Conservation (phyloP, 1,140 invertebrate genomes). For the Papilio polyxenes region DNA sequence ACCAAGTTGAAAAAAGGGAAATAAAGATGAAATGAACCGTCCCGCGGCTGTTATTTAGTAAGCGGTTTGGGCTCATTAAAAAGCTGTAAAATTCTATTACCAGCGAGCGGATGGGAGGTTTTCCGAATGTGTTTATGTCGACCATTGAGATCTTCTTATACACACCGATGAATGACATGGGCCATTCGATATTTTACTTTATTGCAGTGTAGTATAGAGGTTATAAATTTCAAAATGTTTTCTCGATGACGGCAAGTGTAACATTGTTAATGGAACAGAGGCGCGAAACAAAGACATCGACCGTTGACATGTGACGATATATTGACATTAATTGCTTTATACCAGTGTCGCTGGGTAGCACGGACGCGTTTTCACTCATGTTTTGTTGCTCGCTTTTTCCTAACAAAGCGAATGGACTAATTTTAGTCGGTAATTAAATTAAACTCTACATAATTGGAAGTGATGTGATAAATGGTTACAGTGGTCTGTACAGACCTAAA, state of each 20-base stretch:
- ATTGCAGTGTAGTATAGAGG: slow-evolving; percentile 39
- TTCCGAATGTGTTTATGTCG: slow-evolving; percentile 55
- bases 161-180: slow-evolving; percentile 38
- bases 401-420: slow-evolving; percentile 47
- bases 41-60: slow-evolving; percentile 68
- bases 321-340: slow-evolving; percentile 74
- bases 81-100: slow-evolving; percentile 75
- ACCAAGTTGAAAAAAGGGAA: slow-evolving; percentile 61
- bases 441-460: slow-evolving; percentile 54
- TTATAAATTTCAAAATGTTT: slow-evolving; percentile 41
- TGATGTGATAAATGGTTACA: slow-evolving; percentile 56
- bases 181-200: slow-evolving; percentile 52
- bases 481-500: slow-evolving; percentile 11
- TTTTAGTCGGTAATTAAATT: slow-evolving; percentile 65
- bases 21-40: slow-evolving; percentile 72
- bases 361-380: slow-evolving; percentile 44
- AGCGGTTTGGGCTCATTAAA: slow-evolving; percentile 75
- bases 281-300: slow-evolving; percentile 56
- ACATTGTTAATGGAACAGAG: slow-evolving; percentile 34
- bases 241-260: slow-evolving; percentile 27
- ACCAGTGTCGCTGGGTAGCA: slow-evolving; percentile 51
- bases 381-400: slow-evolving; percentile 46
- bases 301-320: slow-evolving; percentile 70
- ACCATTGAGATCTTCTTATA: slow-evolving; percentile 47
- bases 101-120: slow-evolving; percentile 59